Conservation (phyloP, 2,797 vertebrate genomes). For the Steatocranus sp. region DNA sequence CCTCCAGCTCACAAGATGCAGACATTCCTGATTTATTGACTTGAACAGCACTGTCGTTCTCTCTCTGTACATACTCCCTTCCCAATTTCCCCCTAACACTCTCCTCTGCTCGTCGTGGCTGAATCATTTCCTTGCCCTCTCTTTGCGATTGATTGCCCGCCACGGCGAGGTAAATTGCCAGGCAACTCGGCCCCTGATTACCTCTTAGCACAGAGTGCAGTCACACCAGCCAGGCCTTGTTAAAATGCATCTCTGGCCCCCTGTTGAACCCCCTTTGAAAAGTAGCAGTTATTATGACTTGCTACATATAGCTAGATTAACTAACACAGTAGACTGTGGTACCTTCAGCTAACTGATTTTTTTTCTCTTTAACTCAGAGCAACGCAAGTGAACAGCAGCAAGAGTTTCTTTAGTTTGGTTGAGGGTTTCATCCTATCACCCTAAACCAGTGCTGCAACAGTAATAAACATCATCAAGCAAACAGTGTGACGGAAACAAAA, state of each 20-base stretch:
- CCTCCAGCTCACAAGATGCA: slow-evolving; percentile 21
- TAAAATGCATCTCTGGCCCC: slow-evolving; percentile 75
- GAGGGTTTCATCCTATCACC: not conserved
- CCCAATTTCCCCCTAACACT: slow-evolving; percentile 63
- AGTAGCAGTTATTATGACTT: slow-evolving; percentile 68
- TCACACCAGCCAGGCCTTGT: slow-evolving; percentile 71
- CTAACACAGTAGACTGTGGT: slow-evolving; percentile 29
- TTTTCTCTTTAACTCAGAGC: not conserved
- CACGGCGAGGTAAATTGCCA: slow-evolving; percentile 78
- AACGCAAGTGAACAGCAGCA: not conserved
- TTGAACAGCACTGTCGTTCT: slow-evolving; percentile 52
- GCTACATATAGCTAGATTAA: slow-evolving; percentile 55
- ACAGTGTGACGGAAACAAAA: slow-evolving; percentile 30
- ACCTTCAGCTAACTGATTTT: slow-evolving; percentile 38
- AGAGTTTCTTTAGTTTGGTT: not conserved
- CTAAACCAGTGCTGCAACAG: slow-evolving; percentile 38
- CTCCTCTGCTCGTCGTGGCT: slow-evolving; percentile 59
- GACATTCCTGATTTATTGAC: slow-evolving; percentile 69
- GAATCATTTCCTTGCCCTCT: slow-evolving; percentile 80
- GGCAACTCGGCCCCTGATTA: slow-evolving; percentile 79
- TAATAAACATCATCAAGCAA: slow-evolving; percentile 40
- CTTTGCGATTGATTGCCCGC: slow-evolving; percentile 78
- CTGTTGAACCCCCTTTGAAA: slow-evolving; percentile 65
- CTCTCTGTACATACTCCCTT: slow-evolving; percentile 51
- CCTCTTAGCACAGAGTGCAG: slow-evolving; percentile 76